Conservation (phyloP, 2,797 vertebrate genomes). For the Manis crassicaudata region DNA sequence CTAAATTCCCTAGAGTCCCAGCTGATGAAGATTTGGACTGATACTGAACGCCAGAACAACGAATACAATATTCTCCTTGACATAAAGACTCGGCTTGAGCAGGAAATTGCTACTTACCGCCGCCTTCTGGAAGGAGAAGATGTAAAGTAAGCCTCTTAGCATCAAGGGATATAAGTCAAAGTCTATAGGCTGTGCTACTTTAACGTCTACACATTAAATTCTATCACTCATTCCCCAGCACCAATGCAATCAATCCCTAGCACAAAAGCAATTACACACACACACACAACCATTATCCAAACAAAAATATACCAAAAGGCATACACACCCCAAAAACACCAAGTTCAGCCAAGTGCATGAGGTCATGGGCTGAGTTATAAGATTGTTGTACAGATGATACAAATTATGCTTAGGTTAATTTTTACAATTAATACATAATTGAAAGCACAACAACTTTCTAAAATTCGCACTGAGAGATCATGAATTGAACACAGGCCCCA, state of each 20-base stretch:
- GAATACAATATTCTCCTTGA: constrained; percentile 82
- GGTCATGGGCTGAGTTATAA: background rate
- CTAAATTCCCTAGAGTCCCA: constrained; percentile 78
- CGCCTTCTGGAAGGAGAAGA: constrained; percentile 87
- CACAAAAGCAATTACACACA: background rate
- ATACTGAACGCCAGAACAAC: constrained; percentile 75
- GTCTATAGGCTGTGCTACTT: background rate
- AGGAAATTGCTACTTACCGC: constrained; percentile 85
- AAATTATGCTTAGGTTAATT: background rate
- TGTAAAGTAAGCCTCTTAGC: constrained; percentile 72
- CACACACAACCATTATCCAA: background rate
- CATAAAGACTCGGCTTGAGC: constrained; percentile 84
- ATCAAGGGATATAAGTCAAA: background rate
- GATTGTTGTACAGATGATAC: background rate
- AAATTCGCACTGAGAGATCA: background rate
- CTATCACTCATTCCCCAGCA: background rate
- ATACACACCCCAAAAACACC: background rate
- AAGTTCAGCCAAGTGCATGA: background rate
- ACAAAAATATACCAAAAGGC: background rate
- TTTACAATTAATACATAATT: background rate
- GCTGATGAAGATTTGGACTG: constrained; percentile 80
- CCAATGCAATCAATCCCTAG: background rate
- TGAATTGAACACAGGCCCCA: background rate
- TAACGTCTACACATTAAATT: background rate
- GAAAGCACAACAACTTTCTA: background rate